Evolutionary conservation across 2,888 invertebrate genomes (phyloP), one percentile per base, ranked within the genome.

Genomic region (Acanthosepion esculentum): DNA sequence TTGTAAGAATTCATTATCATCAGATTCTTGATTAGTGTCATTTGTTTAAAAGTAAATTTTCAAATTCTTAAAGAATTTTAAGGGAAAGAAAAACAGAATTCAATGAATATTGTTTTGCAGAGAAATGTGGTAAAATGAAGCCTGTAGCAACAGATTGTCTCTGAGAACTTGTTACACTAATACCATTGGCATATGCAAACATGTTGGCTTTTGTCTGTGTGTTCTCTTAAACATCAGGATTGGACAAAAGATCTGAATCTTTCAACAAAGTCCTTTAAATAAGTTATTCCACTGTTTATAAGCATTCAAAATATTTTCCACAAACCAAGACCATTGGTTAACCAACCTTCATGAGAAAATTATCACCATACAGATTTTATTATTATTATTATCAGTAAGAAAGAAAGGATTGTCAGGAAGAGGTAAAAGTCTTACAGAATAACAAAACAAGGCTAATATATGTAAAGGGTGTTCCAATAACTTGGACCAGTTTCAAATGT

Each of bases 41-140:
- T 78, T 78, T 78, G 33, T 78, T 78, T 78, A 78, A 78, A n/a
- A 78, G 78, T 78, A 78, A n/a, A 78, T 78, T 33, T n/a, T 78
- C 78, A 78, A 15, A 33, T 78, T n/a, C 78, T 15, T n/a, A 12
- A 78, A 78, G 33, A 78, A 78, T 78, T 78, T 33, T 33, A 78
- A 78, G n/a, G 12, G 12, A n/a, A 78, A 78, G 10, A 78, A 78
- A 78, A 33, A 78, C n/a, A n/a, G 8, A 10, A 78, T 78, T 78
- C n/a, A 78, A 55, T 55, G 18, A 15, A 18, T 55, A 55, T 5
- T 55, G 55, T 55, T 55, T 55, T 55, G 55, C 20, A 18, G 18
- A 55, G 55, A 55, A 18, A 18, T 8, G 20, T 55, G n/a, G 12
- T 78, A 78, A n/a, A n/a, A 78, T 29, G n/a, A n/a, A 1, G 29